Percentiles rank a stretch among this genome's conserved stretches.
Conservation (phyloP, 2,888 invertebrate species). For the Aelia acuminata region DNA sequence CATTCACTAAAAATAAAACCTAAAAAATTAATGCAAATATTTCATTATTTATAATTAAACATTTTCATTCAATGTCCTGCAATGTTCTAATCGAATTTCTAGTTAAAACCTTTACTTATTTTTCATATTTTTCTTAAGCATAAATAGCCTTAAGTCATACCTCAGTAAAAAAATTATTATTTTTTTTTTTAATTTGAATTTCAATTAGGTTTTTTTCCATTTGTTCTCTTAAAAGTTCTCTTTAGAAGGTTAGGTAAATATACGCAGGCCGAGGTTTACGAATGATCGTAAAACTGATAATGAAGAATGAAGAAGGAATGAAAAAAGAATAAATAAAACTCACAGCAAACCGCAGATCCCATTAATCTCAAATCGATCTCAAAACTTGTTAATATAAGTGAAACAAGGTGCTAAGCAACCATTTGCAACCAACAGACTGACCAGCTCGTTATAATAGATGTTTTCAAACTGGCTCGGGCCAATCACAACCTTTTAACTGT, state of each 20-base stretch:
- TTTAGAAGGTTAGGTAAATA: neutral
- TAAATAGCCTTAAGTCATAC: too few species aligned
- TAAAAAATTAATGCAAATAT: neutral
- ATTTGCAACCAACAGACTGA: neutral
- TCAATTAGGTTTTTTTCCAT: too few species aligned
- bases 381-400: neutral
- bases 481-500: constrained; percentile 26
- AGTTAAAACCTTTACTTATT: too few species aligned
- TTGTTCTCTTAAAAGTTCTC: too few species aligned
- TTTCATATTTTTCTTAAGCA: too few species aligned
- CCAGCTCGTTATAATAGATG: neutral
- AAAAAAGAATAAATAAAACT: neutral
- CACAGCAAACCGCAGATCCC: neutral
- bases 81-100: neutral
- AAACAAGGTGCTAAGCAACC: neutral
- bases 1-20: neutral
- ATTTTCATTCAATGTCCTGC: neutral
- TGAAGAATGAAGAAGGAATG: too few species aligned
- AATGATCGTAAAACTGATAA: too few species aligned
- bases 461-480: constrained; percentile 29
- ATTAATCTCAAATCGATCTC: too few species aligned
- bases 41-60: too few species aligned
- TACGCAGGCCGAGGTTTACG: neutral
- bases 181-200: too few species aligned
- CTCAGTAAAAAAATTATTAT: too few species aligned